Evolutionary conservation across 2,113 vertebrate genomes (phyloP).

Genomic region (Gobiocypris rarus): DNA sequence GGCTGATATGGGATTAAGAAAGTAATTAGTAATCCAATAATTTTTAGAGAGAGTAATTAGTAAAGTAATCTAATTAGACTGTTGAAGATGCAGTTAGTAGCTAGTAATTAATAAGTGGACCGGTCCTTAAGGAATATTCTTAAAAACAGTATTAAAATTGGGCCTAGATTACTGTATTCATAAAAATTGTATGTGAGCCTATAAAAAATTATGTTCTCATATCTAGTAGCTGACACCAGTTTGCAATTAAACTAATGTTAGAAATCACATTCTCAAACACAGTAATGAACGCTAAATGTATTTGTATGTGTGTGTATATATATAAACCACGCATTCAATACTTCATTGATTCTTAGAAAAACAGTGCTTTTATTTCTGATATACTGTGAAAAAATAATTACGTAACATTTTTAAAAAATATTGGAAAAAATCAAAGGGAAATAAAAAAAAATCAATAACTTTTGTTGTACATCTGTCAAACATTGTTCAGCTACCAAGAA

Average conservation of each 20-base stretch:
- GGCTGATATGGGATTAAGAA: too few species aligned
- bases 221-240: neutral
- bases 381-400: slow-evolving; percentile 88
- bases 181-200: neutral
- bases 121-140: neutral
- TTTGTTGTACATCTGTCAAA: slow-evolving; percentile 79
- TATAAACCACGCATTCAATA: slow-evolving; percentile 24
- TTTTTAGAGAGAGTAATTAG: too few species aligned
- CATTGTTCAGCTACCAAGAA: slow-evolving; percentile 78
- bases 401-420: slow-evolving; percentile 85
- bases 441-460: slow-evolving; percentile 81
- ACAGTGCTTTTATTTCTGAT: slow-evolving; percentile 86
- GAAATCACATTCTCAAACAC: neutral
- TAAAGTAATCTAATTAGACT: too few species aligned
- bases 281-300: neutral
- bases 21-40: too few species aligned
- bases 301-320: neutral
- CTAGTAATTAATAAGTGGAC: neutral
- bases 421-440: slow-evolving; percentile 76
- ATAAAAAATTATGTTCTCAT: neutral
- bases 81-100: too few species aligned
- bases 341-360: slow-evolving; percentile 72
- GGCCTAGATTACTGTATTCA: neutral
- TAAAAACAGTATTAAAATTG: neutral
- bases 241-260: neutral